Evolutionary conservation across 1,140 invertebrate genomes (phyloP).

Genomic region (Scaptomyza pallida): DNA sequence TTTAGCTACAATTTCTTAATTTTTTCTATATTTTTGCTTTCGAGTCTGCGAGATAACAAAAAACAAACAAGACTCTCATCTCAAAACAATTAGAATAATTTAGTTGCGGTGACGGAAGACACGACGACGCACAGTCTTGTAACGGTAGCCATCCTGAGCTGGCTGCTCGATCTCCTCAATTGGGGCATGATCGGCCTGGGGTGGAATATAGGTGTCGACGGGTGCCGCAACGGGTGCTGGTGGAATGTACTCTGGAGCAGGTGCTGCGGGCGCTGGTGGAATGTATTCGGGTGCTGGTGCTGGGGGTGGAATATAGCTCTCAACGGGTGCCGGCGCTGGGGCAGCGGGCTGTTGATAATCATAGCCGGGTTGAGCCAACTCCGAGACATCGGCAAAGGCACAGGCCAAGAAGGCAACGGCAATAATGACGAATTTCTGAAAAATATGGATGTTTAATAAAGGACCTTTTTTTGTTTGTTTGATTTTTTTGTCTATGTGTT

Average conservation of each 20-base stretch:
- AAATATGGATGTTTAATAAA: neutral
- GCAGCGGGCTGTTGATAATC: conserved; percentile 62
- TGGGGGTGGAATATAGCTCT: conserved; percentile 51
- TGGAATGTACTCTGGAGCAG: conserved; percentile 44
- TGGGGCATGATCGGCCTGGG: conserved; percentile 27
- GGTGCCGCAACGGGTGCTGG: conserved; percentile 43
- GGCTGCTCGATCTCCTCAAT: conserved; percentile 62
- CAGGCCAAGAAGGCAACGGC: conserved; percentile 76
- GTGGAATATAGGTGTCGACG: conserved; percentile 56
- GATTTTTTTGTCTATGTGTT: too few relatives aligned
- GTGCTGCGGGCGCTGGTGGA: conserved; percentile 54
- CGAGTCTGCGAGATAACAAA: conserved; percentile 45
- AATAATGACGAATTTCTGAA: conserved; percentile 74
- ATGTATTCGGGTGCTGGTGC: conserved; percentile 50
- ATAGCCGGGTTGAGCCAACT: conserved; percentile 56
- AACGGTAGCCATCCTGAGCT: conserved; percentile 64
- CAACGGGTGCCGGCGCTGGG: conserved; percentile 54
- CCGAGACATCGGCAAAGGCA: conserved; percentile 71
- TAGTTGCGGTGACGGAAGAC: conserved; percentile 69
- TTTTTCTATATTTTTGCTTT: conserved; percentile 26
- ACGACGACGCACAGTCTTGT: conserved; percentile 67
- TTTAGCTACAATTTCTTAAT: conserved; percentile 5
- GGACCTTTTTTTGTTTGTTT: neutral
- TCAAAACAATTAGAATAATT: neutral
- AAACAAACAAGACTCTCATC: conserved; percentile 47